Evolutionary conservation across 2,888 invertebrate genomes (phyloP).

Genomic region (Sclerodermus sp.): DNA sequence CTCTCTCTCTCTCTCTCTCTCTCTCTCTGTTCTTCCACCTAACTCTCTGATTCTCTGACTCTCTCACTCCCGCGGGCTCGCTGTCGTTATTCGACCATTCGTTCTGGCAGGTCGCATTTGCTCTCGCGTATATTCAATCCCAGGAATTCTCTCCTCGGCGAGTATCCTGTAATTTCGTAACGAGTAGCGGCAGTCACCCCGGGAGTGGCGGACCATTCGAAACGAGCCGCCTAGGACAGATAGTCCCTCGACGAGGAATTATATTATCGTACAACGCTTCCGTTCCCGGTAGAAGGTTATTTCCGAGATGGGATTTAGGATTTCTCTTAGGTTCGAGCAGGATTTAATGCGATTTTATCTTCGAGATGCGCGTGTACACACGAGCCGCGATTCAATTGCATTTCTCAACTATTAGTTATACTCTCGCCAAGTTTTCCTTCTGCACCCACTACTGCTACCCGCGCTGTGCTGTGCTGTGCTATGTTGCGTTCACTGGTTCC

Average conservation of each 20-base stretch:
- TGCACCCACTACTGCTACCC: no score
- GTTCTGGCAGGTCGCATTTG: no score
- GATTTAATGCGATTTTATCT: conserved; percentile 12
- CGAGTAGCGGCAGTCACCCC: no score
- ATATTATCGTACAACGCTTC: conserved; percentile 10
- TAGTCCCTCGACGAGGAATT: conserved; percentile 10
- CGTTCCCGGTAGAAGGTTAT: conserved; percentile 7
- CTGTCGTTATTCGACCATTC: no score
- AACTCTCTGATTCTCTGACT: no score
- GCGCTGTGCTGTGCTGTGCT: no score
- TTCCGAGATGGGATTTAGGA: conserved; percentile 9
- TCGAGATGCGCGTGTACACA: no score
- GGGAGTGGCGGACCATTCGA: background rate
- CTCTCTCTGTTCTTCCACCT: background rate
- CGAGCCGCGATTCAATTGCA: no score
- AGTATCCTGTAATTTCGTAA: background rate
- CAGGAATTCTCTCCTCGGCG: background rate
- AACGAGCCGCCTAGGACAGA: conserved; percentile 1
- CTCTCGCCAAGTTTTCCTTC: no score
- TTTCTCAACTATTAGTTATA: no score
- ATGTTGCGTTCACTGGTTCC: no score
- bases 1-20: background rate
- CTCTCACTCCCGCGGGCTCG: no score
- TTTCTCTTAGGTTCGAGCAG: background rate
- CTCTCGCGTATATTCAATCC: conserved; percentile 2